Base-by-base conservation (phyloP, 2,888 invertebrate species). In the Mythimna impura region DNA sequence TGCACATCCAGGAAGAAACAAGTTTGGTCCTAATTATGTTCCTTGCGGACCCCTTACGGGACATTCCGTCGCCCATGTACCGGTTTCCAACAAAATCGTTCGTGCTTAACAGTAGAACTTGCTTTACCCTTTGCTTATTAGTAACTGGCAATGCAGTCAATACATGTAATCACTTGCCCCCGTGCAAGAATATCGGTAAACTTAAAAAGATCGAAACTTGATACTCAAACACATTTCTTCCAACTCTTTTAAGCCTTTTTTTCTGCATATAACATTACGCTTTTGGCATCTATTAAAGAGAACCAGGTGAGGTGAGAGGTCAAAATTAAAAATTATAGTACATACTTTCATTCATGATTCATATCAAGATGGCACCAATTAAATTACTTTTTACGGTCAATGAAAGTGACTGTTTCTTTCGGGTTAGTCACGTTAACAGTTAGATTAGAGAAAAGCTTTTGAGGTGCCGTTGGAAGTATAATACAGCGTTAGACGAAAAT, bases 81-180 rank as follows among this genome's bases (percentile, higher is more conserved):
- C 86, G 87, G 87, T 86, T 86, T 78, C 10, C 62, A 47, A 63
- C 58, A 73, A 87, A 85, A 73, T 72, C 57, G 54, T 57, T 61
- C 55, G 73, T 76, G 71, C 50, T 73, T 76, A 79, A 78, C 76
- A 78, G 78, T 70, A 75, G 79, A 63, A 71, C 66, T 80, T 73
- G 73, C 73, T 67, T 60, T 78, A 66, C 66, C 47, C 76, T 61
- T 54, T 77, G 65, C 81, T 86, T 83, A 85, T 86, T 87, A 85
- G 65, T 71, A 69, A 58, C 73, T 62, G 66, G 61, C 55, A 54
- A 79, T 55, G 62, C 66, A 58, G 58, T 50, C 64, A 68, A 79
- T 47, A 30, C 61, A 62, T 70, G 62, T 78, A 79, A 82, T 73
- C 76, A 64, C 43, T 40, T 30, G n/a, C 12, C 57, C 22, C 50